Percentiles rank a stretch among this genome's conserved stretches.
phyloP scores from a whole-genome alignment of 2,888 invertebrate species.

The Priapulus caudatus region DNA sequence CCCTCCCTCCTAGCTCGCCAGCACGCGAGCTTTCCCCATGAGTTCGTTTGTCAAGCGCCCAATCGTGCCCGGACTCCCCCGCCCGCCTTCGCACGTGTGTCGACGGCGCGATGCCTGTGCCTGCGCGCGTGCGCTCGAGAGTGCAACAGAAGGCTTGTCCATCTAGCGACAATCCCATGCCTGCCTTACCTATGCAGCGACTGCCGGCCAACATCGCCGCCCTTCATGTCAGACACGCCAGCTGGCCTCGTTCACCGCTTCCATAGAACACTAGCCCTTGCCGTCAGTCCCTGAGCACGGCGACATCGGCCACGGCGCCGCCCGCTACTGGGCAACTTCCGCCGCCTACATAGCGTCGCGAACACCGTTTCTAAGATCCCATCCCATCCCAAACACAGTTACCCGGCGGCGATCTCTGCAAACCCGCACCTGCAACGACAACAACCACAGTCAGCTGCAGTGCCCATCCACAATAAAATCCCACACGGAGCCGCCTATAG shows the following conservation, averaged over 20 bases:
- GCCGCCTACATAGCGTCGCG: slow-evolving; percentile 74
- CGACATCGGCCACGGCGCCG: slow-evolving; percentile 59
- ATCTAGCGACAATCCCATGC: too few species aligned
- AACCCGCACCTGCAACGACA: slow-evolving; percentile 57
- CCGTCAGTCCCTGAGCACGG: slow-evolving; percentile 70
- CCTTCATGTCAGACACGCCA: slow-evolving; percentile 79
- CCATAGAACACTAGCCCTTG: slow-evolving; percentile 88
- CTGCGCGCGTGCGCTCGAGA: too few species aligned
- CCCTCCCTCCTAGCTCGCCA: too few species aligned
- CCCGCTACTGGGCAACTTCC: slow-evolving; percentile 67
- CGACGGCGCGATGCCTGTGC: too few species aligned
- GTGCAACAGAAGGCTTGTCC: too few species aligned
- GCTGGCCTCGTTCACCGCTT: slow-evolving; percentile 64
- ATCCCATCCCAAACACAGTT: slow-evolving; percentile 92
- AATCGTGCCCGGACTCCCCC: too few species aligned
- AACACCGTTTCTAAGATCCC: slow-evolving; percentile 64
- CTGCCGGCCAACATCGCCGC: slow-evolving; percentile 63
- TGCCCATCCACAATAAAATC: too few species aligned
- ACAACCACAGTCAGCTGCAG: too few species aligned
- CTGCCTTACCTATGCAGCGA: slow-evolving; percentile 51
- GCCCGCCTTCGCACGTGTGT: too few species aligned
- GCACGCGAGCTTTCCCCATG: too few species aligned
- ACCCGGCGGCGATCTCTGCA: slow-evolving; percentile 90
- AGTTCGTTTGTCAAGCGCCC: too few species aligned
- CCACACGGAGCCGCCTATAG: too few species aligned